These are phyloP conservation scores for Sterrhoptilus dennistouni DNA, from an alignment of 2,113 vertebrate species.

Conservation along the genomic window DNA sequence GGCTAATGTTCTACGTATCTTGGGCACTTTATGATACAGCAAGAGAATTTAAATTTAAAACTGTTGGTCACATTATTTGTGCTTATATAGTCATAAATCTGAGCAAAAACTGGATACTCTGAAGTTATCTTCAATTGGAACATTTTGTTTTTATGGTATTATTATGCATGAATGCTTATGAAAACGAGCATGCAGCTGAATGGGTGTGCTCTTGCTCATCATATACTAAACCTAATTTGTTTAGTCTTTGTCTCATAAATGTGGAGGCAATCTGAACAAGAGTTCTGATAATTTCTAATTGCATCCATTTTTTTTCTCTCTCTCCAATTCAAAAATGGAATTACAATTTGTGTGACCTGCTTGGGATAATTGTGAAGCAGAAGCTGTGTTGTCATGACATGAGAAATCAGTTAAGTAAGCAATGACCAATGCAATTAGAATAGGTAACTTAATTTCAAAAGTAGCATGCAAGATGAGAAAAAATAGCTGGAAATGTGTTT, in stretches of 20 bases:
- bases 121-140: slow-evolving; percentile 58
- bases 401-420: neutral
- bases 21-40: slow-evolving; percentile 28
- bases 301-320: neutral
- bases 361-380: neutral
- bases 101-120: slow-evolving; percentile 53
- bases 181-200: slow-evolving; percentile 66
- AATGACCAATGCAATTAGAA: neutral
- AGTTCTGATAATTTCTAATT: slow-evolving; percentile 56
- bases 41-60: slow-evolving; percentile 65
- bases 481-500: neutral
- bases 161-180: slow-evolving; percentile 58
- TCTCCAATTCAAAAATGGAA: neutral
- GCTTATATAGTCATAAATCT: slow-evolving; percentile 63
- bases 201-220: slow-evolving; percentile 55
- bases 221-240: slow-evolving; percentile 66
- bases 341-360: neutral
- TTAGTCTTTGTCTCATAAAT: slow-evolving; percentile 67
- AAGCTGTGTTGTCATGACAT: neutral
- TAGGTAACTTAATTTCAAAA: neutral
- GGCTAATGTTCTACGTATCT: neutral
- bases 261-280: slow-evolving; percentile 55
- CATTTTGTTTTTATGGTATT: slow-evolving; percentile 64
- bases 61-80: slow-evolving; percentile 41
- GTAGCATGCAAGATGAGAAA: neutral